phyloP scores from a whole-genome alignment of 2,797 vertebrate species.

The Capromys pilorides region DNA sequence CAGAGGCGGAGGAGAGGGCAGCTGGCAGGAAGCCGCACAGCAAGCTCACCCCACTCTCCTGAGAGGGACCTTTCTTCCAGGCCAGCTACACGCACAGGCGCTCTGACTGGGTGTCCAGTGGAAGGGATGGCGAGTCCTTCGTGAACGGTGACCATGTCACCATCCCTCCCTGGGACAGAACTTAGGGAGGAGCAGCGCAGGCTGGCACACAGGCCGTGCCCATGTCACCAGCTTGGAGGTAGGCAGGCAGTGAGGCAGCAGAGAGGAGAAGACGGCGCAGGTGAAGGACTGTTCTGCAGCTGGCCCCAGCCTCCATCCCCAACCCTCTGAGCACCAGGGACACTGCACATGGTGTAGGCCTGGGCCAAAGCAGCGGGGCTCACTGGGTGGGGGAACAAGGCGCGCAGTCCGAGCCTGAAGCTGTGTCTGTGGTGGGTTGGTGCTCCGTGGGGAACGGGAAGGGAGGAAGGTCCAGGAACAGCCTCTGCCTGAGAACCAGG shows the following conservation, averaged over 20 bases:
- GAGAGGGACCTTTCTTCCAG: not conserved
- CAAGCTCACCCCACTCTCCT: not conserved
- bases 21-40: not conserved
- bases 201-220: not conserved
- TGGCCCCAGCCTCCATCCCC: not conserved
- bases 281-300: no score
- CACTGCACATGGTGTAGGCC: not conserved
- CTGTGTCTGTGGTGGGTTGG: no score
- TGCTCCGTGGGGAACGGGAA: not conserved
- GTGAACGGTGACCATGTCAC: not conserved
- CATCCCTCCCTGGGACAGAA: not conserved
- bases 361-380: not conserved
- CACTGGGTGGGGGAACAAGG: not conserved
- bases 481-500: not conserved
- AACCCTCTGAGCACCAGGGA: not conserved
- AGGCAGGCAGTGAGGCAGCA: accelerated
- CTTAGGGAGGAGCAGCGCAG: not conserved
- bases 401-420: no score
- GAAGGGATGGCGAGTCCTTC: accelerated
- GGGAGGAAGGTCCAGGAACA: not conserved
- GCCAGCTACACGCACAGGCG: no score
- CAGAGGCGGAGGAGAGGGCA: not conserved
- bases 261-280: no score
- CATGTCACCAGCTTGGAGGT: not conserved
- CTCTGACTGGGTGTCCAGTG: accelerated